phyloP scores from a whole-genome alignment of 1,140 invertebrate genomes.

The Pachyrhynchus sulphureomaculatus region DNA sequence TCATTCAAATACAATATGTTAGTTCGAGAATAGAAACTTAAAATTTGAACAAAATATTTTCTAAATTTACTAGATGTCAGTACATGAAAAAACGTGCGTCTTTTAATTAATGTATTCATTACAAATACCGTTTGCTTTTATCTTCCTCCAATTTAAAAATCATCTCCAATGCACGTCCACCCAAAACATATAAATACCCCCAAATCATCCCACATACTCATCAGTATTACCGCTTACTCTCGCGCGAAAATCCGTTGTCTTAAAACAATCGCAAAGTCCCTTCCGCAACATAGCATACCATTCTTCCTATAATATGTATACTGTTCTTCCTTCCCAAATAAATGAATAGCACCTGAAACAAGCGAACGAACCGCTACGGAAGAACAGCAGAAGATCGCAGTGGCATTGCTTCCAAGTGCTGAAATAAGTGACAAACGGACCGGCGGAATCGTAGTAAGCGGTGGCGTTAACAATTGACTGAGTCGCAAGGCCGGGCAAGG shows the following conservation, averaged over 20 bases:
- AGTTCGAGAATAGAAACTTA: no score
- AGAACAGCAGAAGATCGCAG: slow-evolving; percentile 1
- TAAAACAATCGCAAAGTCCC: no score
- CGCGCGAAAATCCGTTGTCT: no score
- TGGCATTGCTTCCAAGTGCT: background rate
- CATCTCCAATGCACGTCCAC: background rate
- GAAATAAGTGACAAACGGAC: slow-evolving; percentile 2
- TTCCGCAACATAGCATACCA: background rate
- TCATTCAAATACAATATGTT: no score
- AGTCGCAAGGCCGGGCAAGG: slow-evolving; percentile 6
- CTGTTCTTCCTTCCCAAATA: background rate
- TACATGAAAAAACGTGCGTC: no score
- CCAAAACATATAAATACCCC: background rate
- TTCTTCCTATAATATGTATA: background rate
- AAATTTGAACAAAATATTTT: no score
- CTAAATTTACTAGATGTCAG: no score
- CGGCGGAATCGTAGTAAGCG: slow-evolving; percentile 6
- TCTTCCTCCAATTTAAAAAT: background rate
- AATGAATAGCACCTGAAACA: slow-evolving; percentile 1
- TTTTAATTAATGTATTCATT: no score
- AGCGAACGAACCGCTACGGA: slow-evolving; percentile 4
- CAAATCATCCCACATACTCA: background rate
- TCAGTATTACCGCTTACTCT: background rate
- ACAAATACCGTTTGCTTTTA: no score
- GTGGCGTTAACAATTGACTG: slow-evolving; percentile 1